These are phyloP conservation scores for Drosophila orena DNA, from an alignment of 1,140 invertebrate species.

Conservation along the genomic window DNA sequence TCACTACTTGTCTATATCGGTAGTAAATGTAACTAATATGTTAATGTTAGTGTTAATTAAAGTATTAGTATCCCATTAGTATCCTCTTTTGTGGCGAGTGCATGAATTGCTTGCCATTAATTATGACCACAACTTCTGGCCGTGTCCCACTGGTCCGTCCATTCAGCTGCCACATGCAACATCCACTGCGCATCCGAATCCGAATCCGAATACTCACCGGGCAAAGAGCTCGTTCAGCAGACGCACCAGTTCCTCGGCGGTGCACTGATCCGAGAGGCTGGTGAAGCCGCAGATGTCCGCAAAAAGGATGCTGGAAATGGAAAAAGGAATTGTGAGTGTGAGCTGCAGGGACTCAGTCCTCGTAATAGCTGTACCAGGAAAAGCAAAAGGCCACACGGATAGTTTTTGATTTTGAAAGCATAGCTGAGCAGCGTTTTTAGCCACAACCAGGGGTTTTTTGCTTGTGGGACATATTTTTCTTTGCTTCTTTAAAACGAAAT, in stretches of 20 bases:
- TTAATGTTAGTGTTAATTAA: no score
- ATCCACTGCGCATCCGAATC: neutral
- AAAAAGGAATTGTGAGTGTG: conserved; percentile 4
- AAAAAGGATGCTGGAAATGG: conserved; percentile 94
- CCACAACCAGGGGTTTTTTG: no score
- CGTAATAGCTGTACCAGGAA: conserved; percentile 1
- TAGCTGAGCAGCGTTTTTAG: no score
- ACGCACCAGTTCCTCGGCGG: conserved; percentile 96
- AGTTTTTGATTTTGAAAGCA: neutral
- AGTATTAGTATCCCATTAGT: no score
- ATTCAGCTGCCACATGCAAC: conserved; percentile 1
- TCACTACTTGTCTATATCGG: no score
- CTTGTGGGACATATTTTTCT: no score
- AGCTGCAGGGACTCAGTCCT: neutral
- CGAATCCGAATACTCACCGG: conserved; percentile 86
- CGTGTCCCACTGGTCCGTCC: neutral
- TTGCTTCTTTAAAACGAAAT: no score
- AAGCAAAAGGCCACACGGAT: neutral
- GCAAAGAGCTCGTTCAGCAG: conserved; percentile 98
- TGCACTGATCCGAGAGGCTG: conserved; percentile 96
- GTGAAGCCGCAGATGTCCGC: conserved; percentile 99
- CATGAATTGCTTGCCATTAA: conserved; percentile 51
- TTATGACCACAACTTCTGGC: conserved; percentile 22
- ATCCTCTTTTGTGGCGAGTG: conserved; percentile 9
- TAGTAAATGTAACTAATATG: no score